phyloP scores from a whole-genome alignment of 1,140 invertebrate genomes.

The Bombus impatiens region DNA sequence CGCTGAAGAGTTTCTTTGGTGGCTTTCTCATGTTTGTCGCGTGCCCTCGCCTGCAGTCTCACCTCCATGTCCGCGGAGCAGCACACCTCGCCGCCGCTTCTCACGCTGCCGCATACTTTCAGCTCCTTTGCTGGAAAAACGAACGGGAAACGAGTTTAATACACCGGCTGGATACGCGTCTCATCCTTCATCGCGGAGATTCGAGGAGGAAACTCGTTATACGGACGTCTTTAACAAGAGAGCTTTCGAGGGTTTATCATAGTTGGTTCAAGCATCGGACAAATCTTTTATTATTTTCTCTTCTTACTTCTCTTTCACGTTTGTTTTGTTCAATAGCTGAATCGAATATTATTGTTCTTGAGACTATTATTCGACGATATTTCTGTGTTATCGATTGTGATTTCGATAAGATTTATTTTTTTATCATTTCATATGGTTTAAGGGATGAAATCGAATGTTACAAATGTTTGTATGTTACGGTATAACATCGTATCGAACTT shows the following conservation, averaged over 20 bases:
- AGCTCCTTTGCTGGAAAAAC: slow-evolving; percentile 78
- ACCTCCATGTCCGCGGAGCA: slow-evolving; percentile 81
- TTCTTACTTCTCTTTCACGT: background rate
- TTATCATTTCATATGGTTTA: too few relatives aligned
- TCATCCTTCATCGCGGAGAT: background rate
- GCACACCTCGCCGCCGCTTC: slow-evolving; percentile 79
- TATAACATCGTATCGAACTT: background rate
- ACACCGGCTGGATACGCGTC: background rate
- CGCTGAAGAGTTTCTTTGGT: slow-evolving; percentile 78
- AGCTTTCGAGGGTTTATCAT: background rate
- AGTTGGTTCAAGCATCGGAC: background rate
- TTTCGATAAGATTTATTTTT: too few relatives aligned
- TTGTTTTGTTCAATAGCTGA: background rate
- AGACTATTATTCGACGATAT: too few relatives aligned
- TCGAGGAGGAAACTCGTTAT: background rate
- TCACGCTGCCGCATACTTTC: slow-evolving; percentile 79
- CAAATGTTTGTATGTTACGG: background rate
- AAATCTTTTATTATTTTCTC: background rate
- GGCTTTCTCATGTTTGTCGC: slow-evolving; percentile 80
- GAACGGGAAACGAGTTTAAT: slow-evolving; percentile 37
- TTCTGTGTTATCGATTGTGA: too few relatives aligned
- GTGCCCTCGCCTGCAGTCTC: slow-evolving; percentile 77
- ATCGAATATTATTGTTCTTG: too few relatives aligned
- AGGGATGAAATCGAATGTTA: too few relatives aligned
- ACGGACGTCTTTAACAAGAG: background rate